These are phyloP conservation scores for Papilio aristodemus DNA, from an alignment of 1,140 invertebrate genomes.

Conservation along the genomic window DNA sequence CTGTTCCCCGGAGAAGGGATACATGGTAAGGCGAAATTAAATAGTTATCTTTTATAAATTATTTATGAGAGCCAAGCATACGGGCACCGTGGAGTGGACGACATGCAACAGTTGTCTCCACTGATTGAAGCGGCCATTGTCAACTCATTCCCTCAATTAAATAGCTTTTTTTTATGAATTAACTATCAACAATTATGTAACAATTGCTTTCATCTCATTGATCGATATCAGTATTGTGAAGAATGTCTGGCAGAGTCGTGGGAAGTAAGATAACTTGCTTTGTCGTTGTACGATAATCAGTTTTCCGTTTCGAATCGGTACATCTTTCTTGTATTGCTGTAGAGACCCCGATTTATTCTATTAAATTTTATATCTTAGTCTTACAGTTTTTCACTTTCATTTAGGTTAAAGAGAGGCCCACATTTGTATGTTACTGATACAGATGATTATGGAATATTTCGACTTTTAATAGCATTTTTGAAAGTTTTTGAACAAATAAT, in stretches of 20 bases:
- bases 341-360: neutral
- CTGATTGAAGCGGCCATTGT: slow-evolving; percentile 62
- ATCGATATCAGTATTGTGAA: slow-evolving; percentile 13
- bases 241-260: neutral
- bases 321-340: neutral
- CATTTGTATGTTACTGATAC: too few species aligned
- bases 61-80: slow-evolving; percentile 37
- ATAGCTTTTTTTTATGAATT: slow-evolving; percentile 21
- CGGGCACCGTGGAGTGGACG: slow-evolving; percentile 45
- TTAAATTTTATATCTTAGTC: neutral
- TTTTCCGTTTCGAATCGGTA: neutral
- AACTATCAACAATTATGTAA: slow-evolving; percentile 20
- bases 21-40: slow-evolving; percentile 36
- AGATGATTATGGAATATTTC: too few species aligned
- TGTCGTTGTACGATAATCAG: neutral
- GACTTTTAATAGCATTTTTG: too few species aligned
- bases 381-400: neutral
- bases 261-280: neutral
- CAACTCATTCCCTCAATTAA: slow-evolving; percentile 49
- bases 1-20: slow-evolving; percentile 32
- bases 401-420: too few species aligned
- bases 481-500: too few species aligned
- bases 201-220: slow-evolving; percentile 22
- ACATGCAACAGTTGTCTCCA: slow-evolving; percentile 57
- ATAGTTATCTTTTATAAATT: slow-evolving; percentile 43